Base-by-base conservation (phyloP, 1,140 invertebrate genomes). In the Tribolium madens region DNA sequence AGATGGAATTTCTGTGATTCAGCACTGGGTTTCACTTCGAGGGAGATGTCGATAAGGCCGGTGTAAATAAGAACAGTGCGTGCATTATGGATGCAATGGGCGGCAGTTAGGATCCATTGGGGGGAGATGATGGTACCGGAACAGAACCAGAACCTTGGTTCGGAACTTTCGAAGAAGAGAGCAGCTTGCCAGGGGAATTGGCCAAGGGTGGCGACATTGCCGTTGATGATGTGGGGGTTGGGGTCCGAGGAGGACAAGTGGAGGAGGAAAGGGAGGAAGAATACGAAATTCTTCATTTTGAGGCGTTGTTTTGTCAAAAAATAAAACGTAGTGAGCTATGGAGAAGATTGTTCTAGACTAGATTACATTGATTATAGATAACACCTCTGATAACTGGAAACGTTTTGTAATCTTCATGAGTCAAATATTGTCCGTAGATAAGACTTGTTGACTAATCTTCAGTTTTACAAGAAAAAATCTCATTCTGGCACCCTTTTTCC, bases 171-270 rank as follows among this genome's bases (percentile, higher is more conserved):
- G 17, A 57, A 57, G 9, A 57, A 57, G 10, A 57, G 52, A 3
- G 52, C 52, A 1, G 52, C 52, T 26, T 57, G 52, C 52, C 52
- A 57, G 3, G 52, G 52, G 18, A 57, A 57, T 17, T 57, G 52
- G n/a, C 52, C 52, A 9, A 21, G 52, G 10, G 15, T 26, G 10
- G 52, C 52, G 17, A 2, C 15, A n/a, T 21, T 26, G 2, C 52
- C 52, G 18, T 57, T 57, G 52, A 57, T 57, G 0, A 57, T 57
- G 21, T 18, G 52, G 4, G 52, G 18, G 36, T n/a, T 42, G 36
- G 36, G 36, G 36, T 4, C 9, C 0, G n/a, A 2, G 36, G 36
- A 3, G n/a, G 2, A 42, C n/a, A 42, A 4, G 0, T 42, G 36
- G 36, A 42, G 36, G 36, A 42, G 2, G 3, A 42, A n/a, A 42